Evolutionary conservation across 1,140 invertebrate species (phyloP).

Genomic region (Leptopilina boulardi): DNA sequence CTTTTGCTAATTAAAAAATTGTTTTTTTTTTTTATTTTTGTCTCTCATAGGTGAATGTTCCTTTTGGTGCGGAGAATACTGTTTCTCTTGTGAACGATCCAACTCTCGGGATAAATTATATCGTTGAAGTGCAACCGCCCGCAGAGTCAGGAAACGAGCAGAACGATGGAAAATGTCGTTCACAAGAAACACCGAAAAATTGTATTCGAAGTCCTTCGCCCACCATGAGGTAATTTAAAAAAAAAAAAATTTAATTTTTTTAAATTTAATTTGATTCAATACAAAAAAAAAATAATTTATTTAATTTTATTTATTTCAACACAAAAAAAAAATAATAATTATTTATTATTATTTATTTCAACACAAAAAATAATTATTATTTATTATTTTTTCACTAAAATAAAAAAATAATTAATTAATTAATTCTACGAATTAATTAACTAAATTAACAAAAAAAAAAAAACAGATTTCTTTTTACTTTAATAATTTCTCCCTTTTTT

Average conservation of each 20-base stretch:
- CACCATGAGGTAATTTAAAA: background rate
- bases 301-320: too few relatives aligned
- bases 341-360: too few relatives aligned
- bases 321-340: too few relatives aligned
- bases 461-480: too few relatives aligned
- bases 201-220: background rate
- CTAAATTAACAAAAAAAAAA: too few relatives aligned
- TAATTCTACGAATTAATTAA: too few relatives aligned
- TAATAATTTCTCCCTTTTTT: background rate
- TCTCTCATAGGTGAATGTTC: slow-evolving; percentile 78
- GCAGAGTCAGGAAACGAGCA: background rate
- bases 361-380: too few relatives aligned
- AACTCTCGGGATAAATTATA: slow-evolving; percentile 83
- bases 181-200: background rate
- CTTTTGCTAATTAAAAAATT: slow-evolving; percentile 32
- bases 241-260: too few relatives aligned
- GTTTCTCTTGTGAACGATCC: slow-evolving; percentile 84
- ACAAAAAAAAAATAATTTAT: too few relatives aligned
- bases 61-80: slow-evolving; percentile 79
- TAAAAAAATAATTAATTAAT: too few relatives aligned
- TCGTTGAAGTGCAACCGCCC: slow-evolving; percentile 76
- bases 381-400: too few relatives aligned
- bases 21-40: slow-evolving; percentile 39
- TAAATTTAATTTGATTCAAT: too few relatives aligned
- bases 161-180: background rate